Base-by-base conservation (phyloP, 2,113 vertebrate genomes). In the Labeo catla region DNA sequence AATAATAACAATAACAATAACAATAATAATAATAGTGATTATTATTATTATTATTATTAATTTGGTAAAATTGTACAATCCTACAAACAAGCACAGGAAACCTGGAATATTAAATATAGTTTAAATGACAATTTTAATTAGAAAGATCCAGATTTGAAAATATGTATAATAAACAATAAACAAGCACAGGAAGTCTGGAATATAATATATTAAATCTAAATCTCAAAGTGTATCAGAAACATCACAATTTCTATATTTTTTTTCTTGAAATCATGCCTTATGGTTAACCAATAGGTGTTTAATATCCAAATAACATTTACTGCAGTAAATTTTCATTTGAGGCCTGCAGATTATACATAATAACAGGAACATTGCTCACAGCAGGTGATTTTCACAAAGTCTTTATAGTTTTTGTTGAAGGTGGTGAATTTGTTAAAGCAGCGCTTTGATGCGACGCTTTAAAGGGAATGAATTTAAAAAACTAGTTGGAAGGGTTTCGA, bases 361-460 rank as follows among this genome's bases (percentile, higher is more conserved):
- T 39, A 59, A 28, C 52, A 54, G 79, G n/a, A 8, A 57, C 50
- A 10, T 11, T 6, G 36, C 4, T 87, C 73, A 70, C 39, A 39
- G 43, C 45, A 11, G 73, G 63, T 34, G 63, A 19, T 50, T 68
- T 80, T 34, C 4, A 59, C 8, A 4, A 47, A 72, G 16, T 84
- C 8, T 21, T 36, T 72, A 16, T 15, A 39, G 45, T 52, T 50
- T 36, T 11, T 65, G 34, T 50, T 54, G 45, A 72, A 81, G 47
- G 47, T 28, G n/a, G 12, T 49, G 11, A 76, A 4, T 49, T 76
- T 76, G 73, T 77, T 77, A 77, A 52, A 77, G 74, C 13, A 34
- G 16, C 10, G 50, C 50, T 57, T 78, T 78, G 49, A 39, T 57
- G 8, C 4, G 8, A 5, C 0, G 76, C 39, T 47, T 74, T 74